Conservation (phyloP, 1,140 invertebrate species). For the Zaprionus kolodkinae region DNA sequence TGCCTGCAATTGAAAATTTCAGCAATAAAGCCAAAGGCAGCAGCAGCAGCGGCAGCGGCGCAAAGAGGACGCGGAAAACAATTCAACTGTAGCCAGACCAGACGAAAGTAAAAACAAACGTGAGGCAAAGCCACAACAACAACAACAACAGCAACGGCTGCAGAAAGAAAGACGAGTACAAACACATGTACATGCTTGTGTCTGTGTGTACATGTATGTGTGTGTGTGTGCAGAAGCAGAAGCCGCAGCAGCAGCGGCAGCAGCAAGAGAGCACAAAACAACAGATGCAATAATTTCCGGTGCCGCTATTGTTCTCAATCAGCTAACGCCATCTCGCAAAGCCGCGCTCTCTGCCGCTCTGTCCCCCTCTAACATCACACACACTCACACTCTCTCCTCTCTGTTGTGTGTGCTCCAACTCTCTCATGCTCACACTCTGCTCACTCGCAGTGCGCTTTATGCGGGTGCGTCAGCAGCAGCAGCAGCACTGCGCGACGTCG, state of each 20-base stretch:
- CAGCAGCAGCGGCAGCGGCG: background rate
- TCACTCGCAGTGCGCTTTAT: constrained; percentile 8
- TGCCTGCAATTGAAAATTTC: constrained; percentile 51
- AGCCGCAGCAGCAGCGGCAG: constrained; percentile 25
- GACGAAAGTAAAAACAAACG: constrained; percentile 25
- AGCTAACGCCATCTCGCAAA: constrained; percentile 71
- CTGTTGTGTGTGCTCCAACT: constrained; percentile 13
- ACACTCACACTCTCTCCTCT: background rate
- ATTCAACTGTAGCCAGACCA: constrained; percentile 66
- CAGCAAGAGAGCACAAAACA: constrained; percentile 59
- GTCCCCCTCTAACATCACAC: background rate
- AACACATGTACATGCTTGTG: background rate
- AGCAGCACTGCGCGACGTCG: background rate
- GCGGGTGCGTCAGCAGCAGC: constrained; percentile 1
- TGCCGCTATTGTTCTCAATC: constrained; percentile 77
- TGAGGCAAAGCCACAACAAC: background rate
- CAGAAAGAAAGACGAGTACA: background rate
- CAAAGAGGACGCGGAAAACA: constrained; percentile 39
- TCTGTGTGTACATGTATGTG: background rate
- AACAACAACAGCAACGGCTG: background rate
- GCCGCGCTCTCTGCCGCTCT: constrained; percentile 33
- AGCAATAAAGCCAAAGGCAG: constrained; percentile 30
- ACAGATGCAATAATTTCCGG: constrained; percentile 80
- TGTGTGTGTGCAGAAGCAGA: too few species aligned
- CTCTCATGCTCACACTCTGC: background rate